Conservation (phyloP, 2,113 vertebrate genomes). For the Crotophaga sulcirostris region DNA sequence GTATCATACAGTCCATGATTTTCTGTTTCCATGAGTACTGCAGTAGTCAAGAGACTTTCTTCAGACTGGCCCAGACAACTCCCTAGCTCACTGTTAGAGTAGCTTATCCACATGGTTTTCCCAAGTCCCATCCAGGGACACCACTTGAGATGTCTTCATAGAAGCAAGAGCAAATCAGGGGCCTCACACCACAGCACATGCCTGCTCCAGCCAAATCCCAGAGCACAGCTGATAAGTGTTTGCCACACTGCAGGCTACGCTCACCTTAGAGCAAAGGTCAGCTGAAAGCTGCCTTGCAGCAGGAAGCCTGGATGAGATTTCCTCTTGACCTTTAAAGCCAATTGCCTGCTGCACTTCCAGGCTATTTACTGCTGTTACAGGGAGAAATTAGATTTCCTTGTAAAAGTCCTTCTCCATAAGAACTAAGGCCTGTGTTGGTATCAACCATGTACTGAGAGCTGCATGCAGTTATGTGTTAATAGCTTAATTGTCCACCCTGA, state of each 20-base stretch:
- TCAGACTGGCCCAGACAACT: background rate
- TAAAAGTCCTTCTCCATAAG: background rate
- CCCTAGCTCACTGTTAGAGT: background rate
- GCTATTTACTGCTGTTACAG: background rate
- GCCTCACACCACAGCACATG: rapidly evolving
- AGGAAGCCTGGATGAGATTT: background rate
- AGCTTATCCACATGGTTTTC: background rate
- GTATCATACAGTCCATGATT: background rate
- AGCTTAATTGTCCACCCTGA: background rate
- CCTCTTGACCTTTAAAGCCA: background rate
- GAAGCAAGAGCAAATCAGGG: background rate
- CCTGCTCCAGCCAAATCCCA: background rate
- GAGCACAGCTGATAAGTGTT: rapidly evolving
- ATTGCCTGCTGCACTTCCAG: background rate
- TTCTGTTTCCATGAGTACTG: background rate
- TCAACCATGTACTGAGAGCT: background rate
- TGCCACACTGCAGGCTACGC: background rate
- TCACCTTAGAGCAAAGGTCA: background rate
- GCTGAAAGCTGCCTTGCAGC: background rate
- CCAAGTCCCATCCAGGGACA: rapidly evolving
- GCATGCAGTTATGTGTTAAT: background rate
- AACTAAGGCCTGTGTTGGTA: background rate
- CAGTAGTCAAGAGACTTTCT: background rate
- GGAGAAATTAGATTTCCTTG: background rate
- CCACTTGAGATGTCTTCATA: background rate